Evolutionary conservation across 2,113 vertebrate species (phyloP).

Genomic region (Colossoma macropomum): DNA sequence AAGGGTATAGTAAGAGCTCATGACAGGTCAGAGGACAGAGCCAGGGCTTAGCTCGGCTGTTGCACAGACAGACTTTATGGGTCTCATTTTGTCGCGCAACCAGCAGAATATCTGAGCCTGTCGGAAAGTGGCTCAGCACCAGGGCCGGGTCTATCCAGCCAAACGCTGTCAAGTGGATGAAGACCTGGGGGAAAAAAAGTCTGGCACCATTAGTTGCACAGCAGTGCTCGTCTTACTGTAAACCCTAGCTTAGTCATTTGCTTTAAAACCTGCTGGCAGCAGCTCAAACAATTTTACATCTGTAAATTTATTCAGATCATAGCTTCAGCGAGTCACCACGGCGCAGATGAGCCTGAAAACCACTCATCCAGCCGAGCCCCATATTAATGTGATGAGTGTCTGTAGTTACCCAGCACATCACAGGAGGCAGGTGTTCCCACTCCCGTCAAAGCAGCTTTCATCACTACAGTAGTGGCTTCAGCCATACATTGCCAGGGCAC

Average conservation of each 20-base stretch:
- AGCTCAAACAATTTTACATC: constrained; percentile 1
- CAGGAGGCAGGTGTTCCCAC: background rate
- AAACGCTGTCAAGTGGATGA: background rate
- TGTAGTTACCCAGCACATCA: background rate
- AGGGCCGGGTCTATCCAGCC: constrained; percentile 5
- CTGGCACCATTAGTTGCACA: background rate
- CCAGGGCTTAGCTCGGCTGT: background rate
- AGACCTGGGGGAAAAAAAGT: background rate
- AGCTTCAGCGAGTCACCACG: background rate
- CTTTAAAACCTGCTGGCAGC: background rate
- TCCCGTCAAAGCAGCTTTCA: background rate
- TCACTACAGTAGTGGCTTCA: background rate
- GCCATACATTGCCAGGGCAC: background rate
- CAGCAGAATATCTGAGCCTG: constrained; percentile 10
- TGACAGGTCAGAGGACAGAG: background rate
- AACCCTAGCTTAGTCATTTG: background rate
- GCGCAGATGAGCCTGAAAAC: background rate
- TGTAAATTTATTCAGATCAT: background rate
- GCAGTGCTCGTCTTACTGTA: background rate
- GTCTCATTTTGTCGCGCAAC: background rate
- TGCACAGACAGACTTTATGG: constrained; percentile 31
- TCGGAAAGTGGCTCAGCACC: constrained; percentile 22
- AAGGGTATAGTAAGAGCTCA: too few relatives aligned
- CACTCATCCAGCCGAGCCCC: background rate
- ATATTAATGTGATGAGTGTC: background rate